Conservation (phyloP, 37 sponge, comb jelly and placozoan species). For the Aphrocallistes beatrix region DNA sequence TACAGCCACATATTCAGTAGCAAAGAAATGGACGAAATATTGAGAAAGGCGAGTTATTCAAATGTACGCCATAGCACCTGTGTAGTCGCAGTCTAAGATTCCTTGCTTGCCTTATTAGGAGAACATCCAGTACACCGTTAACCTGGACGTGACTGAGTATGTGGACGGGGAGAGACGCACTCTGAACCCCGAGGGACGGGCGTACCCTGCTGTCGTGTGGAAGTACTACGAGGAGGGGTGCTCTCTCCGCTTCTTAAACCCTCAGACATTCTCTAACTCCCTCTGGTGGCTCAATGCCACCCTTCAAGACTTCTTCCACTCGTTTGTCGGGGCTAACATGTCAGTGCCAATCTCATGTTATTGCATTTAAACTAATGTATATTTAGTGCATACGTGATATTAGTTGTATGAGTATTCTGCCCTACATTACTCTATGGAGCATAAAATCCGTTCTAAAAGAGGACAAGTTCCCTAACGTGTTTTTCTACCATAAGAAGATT, state of each 20-base stretch:
- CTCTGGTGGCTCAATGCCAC: slow-evolving; percentile 70
- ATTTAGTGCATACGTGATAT: not conserved
- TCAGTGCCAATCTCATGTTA: slow-evolving; percentile 25
- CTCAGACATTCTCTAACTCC: slow-evolving; percentile 64
- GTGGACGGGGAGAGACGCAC: slow-evolving; percentile 59
- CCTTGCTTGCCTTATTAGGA: slow-evolving; percentile 28
- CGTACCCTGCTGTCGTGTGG: slow-evolving; percentile 54
- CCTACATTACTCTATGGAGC: not conserved
- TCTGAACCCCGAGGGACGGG: slow-evolving; percentile 72
- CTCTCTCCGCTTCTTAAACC: slow-evolving; percentile 83
- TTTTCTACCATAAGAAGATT: not conserved
- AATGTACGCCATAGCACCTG: not conserved
- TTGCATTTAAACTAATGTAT: not conserved
- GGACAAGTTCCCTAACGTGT: not conserved
- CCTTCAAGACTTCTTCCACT: slow-evolving; percentile 78
- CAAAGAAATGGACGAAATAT: slow-evolving; percentile 60
- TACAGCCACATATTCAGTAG: slow-evolving; percentile 68
- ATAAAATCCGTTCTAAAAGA: not conserved
- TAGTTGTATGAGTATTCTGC: not conserved
- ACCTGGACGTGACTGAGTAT: slow-evolving; percentile 79
- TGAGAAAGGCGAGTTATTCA: slow-evolving; percentile 40
- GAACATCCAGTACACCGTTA: slow-evolving; percentile 51
- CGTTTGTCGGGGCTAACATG: slow-evolving; percentile 80
- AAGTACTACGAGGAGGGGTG: slow-evolving; percentile 66
- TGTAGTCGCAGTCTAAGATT: not conserved